Evolutionary conservation across 1,140 invertebrate genomes (phyloP).

Genomic region (Eupeodes corollae): DNA sequence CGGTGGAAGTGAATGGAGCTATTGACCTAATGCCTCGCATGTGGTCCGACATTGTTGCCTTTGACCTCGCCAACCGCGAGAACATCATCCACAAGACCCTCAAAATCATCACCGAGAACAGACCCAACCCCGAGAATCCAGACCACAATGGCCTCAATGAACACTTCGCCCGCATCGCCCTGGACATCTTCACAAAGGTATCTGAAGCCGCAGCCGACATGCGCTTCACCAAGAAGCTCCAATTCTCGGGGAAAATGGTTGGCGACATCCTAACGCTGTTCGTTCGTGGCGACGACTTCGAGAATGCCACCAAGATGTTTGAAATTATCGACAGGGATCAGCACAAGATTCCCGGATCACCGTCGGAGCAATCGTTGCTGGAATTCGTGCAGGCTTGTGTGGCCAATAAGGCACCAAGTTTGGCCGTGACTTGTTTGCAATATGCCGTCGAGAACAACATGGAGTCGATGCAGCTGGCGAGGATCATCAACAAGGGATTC

Average conservation of each 20-base stretch:
- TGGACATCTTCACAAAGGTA: constrained; percentile 42
- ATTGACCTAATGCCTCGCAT: constrained; percentile 55
- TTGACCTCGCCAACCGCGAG: constrained; percentile 48
- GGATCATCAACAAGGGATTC: constrained; percentile 35
- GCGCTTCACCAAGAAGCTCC: constrained; percentile 26
- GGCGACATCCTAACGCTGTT: constrained; percentile 43
- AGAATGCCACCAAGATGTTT: constrained; percentile 41
- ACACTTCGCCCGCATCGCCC: constrained; percentile 42
- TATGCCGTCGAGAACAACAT: constrained; percentile 45
- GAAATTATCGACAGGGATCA: constrained; percentile 41
- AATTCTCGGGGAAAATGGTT: constrained; percentile 47
- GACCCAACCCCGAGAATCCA: constrained; percentile 26
- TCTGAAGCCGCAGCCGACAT: constrained; percentile 33
- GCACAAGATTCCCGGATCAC: constrained; percentile 43
- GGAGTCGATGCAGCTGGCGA: constrained; percentile 36
- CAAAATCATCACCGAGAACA: constrained; percentile 47
- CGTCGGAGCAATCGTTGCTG: constrained; percentile 37
- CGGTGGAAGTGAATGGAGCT: constrained; percentile 49
- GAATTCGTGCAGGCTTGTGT: constrained; percentile 41
- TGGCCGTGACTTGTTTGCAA: constrained; percentile 41
- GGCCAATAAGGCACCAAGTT: constrained; percentile 38
- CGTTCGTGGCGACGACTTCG: constrained; percentile 38
- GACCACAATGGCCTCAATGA: constrained; percentile 24
- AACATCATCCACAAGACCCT: constrained; percentile 44
- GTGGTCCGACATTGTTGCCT: constrained; percentile 67